Evolutionary conservation across 2,888 invertebrate genomes (phyloP).

Genomic region (Dryocosmus kuriphilus): DNA sequence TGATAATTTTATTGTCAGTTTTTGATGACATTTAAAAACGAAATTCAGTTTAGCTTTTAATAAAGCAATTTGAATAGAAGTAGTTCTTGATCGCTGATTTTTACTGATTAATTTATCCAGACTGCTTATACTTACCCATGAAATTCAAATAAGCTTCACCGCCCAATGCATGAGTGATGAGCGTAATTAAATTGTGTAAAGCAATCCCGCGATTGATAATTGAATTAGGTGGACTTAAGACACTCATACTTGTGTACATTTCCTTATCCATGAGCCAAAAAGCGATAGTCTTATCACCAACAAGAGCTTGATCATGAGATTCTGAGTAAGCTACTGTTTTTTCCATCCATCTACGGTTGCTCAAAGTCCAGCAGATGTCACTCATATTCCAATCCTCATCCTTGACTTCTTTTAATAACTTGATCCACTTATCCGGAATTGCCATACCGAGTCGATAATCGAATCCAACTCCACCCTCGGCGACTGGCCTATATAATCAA

Average conservation of each 20-base stretch:
- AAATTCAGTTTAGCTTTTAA: too few relatives aligned
- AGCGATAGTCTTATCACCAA: constrained; percentile 99
- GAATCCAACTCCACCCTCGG: constrained; percentile 97
- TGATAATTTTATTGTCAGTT: too few relatives aligned
- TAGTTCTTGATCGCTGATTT: too few relatives aligned
- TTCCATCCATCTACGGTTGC: constrained; percentile 97
- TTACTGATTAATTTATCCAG: too few relatives aligned
- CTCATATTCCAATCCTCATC: constrained; percentile 98
- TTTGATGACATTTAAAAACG: too few relatives aligned
- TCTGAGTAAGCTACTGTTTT: constrained; percentile 98
- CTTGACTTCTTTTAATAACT: constrained; percentile 87
- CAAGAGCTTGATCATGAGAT: constrained; percentile 98
- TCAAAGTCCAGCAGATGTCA: constrained; percentile 93
- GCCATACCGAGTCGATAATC: constrained; percentile 99
- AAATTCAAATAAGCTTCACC: constrained; percentile 99
- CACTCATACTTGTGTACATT: constrained; percentile 98
- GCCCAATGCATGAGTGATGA: constrained; percentile 95
- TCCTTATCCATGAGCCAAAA: constrained; percentile 99
- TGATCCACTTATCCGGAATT: constrained; percentile 99
- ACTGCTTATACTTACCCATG: constrained; percentile 93
- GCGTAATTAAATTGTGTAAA: constrained; percentile 97
- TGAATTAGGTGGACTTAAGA: constrained; percentile 82
- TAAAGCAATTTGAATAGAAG: too few relatives aligned
- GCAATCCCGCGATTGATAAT: constrained; percentile 96
- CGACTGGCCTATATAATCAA: constrained; percentile 84